Evolutionary conservation across 92 coral and sea anemone species (phyloP).

Genomic region (Plumapathes pennacea): DNA sequence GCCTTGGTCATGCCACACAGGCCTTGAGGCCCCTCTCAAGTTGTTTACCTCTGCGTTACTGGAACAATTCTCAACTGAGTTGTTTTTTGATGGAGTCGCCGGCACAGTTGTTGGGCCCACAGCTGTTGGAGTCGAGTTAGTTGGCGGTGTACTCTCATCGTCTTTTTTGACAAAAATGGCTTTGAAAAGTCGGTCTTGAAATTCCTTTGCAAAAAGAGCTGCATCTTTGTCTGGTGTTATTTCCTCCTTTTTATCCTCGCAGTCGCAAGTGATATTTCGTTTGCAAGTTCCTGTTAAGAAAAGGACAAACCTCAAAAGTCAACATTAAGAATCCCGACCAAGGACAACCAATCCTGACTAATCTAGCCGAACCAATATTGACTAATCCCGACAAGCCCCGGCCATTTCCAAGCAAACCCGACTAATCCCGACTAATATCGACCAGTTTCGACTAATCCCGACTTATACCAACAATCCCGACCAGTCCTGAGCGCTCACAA

Average conservation of each 20-base stretch:
- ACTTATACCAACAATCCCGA: too few species aligned
- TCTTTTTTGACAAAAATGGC: conserved; percentile 66
- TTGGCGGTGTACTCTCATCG: conserved; percentile 28
- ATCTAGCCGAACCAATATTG: too few species aligned
- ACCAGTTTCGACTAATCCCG: too few species aligned
- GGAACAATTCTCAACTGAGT: conserved; percentile 69
- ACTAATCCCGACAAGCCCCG: too few species aligned
- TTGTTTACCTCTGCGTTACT: conserved; percentile 58
- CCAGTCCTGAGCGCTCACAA: too few species aligned
- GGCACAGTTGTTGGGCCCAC: conserved; percentile 27
- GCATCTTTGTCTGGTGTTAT: conserved; percentile 75
- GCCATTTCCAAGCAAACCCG: too few species aligned
- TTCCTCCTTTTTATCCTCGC: conserved; percentile 53
- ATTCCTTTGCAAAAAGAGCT: conserved; percentile 90
- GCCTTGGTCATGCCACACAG: too few species aligned
- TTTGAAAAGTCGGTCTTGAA: conserved; percentile 71
- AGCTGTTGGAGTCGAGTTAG: conserved; percentile 18
- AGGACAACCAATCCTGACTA: too few species aligned
- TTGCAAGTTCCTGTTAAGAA: conserved; percentile 56
- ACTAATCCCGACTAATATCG: too few species aligned
- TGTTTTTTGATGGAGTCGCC: background rate
- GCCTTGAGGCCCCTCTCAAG: too few species aligned
- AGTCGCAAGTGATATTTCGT: conserved; percentile 72
- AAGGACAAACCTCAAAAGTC: too few species aligned
- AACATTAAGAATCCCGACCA: too few species aligned